Evolutionary conservation across 2,113 vertebrate species (phyloP), one percentile per base, ranked within the genome.

Genomic region (Corythoichthys haematopterus): DNA sequence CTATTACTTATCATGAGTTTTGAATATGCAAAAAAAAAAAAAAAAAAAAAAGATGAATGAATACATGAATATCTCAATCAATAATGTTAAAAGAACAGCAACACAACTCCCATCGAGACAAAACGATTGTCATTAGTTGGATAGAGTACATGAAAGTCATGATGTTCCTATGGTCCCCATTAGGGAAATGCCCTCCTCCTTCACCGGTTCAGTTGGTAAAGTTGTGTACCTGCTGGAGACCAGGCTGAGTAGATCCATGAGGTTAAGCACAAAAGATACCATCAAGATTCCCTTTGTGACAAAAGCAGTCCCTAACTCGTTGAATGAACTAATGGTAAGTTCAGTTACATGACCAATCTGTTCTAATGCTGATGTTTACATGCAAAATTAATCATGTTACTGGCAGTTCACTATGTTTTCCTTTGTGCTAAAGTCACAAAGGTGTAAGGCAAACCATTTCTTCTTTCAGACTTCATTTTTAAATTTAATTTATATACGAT

Each of bases 171-270:
- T 53, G 16, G 11, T 71, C 45, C 68, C 43, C 64, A 16, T 68
- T 13, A 93, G 91, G 74, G 15, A 64, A 1, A 63, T 88, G 50
- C 90, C 91, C 7, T 84, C 86, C 11, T 83, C 88, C 50, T 90
- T 91, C 43, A 73, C 53, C 0, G 76, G 80, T 4, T 16, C 0
- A 1, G 2, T 4, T 35, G 90, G 91, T 58, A 88, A 90, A 76
- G 71, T 92, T 3, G 35, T 74, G 10, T 91, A 91, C 78, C 40
- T 35, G 3, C 69, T 92, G 68, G 74, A 88, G 51, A 76, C 89
- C 47, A 79, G 48, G 43, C 65, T 92, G 69, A 76, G 76, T 70
- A 79, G 90, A 75, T 86, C 89, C 14, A 72, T 90, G 88, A 85
- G 80, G 48, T 45, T 88, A 4, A 0, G 69, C 40, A 77, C 66